phyloP scores from a whole-genome alignment of 2,113 vertebrate genomes.

The Urocynchramus pylzowi region DNA sequence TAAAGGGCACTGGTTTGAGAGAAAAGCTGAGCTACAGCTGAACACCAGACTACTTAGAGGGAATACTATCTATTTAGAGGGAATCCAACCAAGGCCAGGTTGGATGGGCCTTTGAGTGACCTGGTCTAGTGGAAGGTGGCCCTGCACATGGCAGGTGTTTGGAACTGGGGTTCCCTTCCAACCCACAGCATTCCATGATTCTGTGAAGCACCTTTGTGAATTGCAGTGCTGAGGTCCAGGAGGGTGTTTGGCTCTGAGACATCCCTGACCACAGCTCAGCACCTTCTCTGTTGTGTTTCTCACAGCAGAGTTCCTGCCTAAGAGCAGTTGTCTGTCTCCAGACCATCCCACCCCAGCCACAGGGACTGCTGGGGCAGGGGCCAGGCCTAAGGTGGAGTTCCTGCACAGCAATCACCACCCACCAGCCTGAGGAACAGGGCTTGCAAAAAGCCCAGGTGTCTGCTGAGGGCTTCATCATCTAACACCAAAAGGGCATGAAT shows the following conservation, averaged over 20 bases:
- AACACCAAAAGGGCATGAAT: not conserved
- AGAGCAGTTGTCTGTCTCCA: not conserved
- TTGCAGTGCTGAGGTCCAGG: not conserved
- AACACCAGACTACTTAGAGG: not conserved
- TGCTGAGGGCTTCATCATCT: not conserved
- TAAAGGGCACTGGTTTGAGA: not conserved
- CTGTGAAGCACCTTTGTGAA: not conserved
- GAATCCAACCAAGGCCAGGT: not conserved
- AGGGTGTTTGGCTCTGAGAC: not conserved
- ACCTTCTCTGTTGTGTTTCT: not conserved
- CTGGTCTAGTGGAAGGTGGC: not conserved
- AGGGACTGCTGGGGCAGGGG: not conserved
- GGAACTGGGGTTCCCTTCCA: not conserved
- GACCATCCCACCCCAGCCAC: not conserved
- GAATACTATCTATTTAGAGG: not conserved
- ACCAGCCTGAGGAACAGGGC: not conserved
- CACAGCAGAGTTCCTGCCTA: not conserved
- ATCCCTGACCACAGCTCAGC: not conserved
- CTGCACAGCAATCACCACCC: not conserved
- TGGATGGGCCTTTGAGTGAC: not conserved
- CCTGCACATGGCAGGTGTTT: not conserved
- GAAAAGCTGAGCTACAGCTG: not conserved
- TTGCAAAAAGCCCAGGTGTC: not conserved
- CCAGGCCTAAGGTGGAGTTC: fast-evolving
- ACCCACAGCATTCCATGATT: not conserved